phyloP scores from a whole-genome alignment of 2,113 vertebrate species.

The Tinamus guttatus region DNA sequence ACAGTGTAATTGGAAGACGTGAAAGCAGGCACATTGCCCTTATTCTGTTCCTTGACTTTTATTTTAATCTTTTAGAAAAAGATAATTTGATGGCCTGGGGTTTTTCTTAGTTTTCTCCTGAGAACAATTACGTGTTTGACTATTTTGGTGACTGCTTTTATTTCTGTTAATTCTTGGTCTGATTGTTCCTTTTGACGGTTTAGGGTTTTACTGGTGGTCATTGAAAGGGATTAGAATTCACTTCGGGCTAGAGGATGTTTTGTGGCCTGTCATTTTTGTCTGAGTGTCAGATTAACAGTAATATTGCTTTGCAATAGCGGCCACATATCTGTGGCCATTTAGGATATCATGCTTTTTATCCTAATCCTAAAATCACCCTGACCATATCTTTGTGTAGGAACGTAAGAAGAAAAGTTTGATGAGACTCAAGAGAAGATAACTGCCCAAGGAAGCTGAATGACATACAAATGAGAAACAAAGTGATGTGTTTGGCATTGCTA shows the following conservation, averaged over 20 bases:
- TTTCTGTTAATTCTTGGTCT: neutral
- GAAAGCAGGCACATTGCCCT: neutral
- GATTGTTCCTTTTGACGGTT: neutral
- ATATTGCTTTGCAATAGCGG: neutral
- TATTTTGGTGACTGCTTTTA: neutral
- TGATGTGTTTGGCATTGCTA: neutral
- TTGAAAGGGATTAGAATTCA: neutral
- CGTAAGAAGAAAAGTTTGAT: neutral
- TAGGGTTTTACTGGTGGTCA: neutral
- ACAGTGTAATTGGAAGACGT: neutral
- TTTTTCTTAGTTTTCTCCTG: neutral
- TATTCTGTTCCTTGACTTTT: constrained; percentile 3
- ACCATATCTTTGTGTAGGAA: neutral
- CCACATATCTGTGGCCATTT: neutral
- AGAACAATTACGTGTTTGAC: neutral
- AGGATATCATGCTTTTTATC: neutral
- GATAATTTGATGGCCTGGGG: neutral
- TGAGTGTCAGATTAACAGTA: neutral
- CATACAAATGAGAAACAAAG: constrained; percentile 3
- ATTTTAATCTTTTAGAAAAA: neutral
- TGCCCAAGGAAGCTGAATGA: neutral
- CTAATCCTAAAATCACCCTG: neutral
- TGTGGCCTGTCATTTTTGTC: neutral
- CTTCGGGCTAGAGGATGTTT: neutral
- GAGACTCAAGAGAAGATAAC: neutral